phyloP scores from a whole-genome alignment of 2,797 vertebrate species.

The Ataeniobius toweri region DNA sequence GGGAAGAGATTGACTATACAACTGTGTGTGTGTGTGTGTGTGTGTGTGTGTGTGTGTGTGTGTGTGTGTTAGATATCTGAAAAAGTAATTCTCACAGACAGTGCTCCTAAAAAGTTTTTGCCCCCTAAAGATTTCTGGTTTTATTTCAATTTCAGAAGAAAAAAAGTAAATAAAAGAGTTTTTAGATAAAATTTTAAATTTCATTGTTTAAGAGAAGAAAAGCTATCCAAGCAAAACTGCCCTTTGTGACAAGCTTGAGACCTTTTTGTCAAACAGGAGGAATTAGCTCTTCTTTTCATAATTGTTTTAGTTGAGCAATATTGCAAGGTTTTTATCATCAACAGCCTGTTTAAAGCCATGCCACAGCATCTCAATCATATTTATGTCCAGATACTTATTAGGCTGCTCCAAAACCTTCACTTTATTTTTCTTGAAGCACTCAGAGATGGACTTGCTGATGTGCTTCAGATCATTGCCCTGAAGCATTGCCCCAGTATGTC shows the following conservation, averaged over 20 bases:
- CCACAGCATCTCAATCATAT: not conserved
- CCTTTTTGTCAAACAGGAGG: not conserved
- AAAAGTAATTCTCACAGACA: not conserved
- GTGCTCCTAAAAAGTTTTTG: not conserved
- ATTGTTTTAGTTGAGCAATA: not conserved
- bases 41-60: slow-evolving; percentile 3
- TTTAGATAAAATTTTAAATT: too few relatives aligned
- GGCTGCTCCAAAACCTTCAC: not conserved
- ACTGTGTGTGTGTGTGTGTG: slow-evolving; percentile 23
- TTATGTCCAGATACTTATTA: not conserved
- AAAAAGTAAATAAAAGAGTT: not conserved
- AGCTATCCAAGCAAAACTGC: not conserved
- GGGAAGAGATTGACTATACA: slow-evolving; percentile 42
- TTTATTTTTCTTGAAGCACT: not conserved
- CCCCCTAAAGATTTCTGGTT: not conserved
- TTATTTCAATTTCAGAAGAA: too few relatives aligned
- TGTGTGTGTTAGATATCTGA: not conserved
- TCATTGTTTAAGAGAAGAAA: not conserved
- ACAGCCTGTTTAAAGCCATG: not conserved
- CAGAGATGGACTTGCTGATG: not conserved
- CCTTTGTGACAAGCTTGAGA: not conserved
- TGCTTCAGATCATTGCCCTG: not conserved
- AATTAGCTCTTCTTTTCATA: not conserved
- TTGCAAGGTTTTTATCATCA: not conserved
- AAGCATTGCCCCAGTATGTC: not conserved